These are phyloP conservation scores for Pseudoatta argentina DNA, from an alignment of 1,140 invertebrate genomes.

Conservation along the genomic window DNA sequence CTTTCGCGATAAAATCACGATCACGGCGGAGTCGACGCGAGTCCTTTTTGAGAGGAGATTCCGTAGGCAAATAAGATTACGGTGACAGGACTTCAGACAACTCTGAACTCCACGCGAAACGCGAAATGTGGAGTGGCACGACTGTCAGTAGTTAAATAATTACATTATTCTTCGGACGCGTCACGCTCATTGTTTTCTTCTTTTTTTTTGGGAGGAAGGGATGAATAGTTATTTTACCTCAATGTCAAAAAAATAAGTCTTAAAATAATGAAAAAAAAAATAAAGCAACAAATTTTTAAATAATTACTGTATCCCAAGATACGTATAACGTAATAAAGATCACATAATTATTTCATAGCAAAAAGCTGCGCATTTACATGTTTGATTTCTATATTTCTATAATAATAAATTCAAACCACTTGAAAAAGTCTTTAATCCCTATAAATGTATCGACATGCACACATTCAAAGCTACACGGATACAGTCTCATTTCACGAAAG, in stretches of 20 bases:
- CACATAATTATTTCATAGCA: neutral
- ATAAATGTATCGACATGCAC: neutral
- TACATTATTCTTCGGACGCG: conserved; percentile 25
- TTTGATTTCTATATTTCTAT: neutral
- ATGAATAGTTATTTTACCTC: conserved; percentile 5
- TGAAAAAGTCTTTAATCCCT: neutral
- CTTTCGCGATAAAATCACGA: conserved; percentile 59
- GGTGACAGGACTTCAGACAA: conserved; percentile 53
- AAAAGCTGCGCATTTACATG: neutral
- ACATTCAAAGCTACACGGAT: neutral
- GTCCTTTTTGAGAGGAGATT: conserved; percentile 54
- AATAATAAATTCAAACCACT: conserved; percentile 12
- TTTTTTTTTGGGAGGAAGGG: neutral
- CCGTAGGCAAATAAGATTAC: conserved; percentile 60
- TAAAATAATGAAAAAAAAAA: neutral
- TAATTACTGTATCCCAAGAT: neutral
- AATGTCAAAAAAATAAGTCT: neutral
- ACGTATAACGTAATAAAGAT: neutral
- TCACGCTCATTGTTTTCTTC: neutral
- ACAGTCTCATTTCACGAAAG: conserved; percentile 17
- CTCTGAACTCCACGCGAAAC: conserved; percentile 29
- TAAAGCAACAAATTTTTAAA: neutral
- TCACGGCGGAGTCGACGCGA: conserved; percentile 39
- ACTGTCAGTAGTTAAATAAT: conserved; percentile 50
- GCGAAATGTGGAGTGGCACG: conserved; percentile 39